Base-by-base conservation (phyloP, 2,797 vertebrate genomes). In the Molossus molossus region DNA sequence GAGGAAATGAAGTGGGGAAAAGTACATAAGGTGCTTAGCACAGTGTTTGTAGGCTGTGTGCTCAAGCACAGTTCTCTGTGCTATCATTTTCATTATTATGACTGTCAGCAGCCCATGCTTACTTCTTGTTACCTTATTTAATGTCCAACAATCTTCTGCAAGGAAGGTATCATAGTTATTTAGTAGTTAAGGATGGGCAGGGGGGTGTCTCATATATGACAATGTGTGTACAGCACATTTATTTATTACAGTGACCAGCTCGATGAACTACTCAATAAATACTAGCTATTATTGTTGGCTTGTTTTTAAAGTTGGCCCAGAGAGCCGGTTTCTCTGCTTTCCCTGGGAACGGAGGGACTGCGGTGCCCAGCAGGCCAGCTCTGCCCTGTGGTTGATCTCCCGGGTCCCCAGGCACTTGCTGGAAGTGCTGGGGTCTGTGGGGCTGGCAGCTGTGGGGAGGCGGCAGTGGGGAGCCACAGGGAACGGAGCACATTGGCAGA, bases 311-410 rank as follows among this genome's bases (percentile, higher is more conserved):
- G n/a, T 75, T 37, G 33, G 37, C 33, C 91, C 73, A 7, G n/a
- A 96, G 83, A 82, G 29, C 60, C 7, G 1, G 40, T 50, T 65
- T 76, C 69, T 88, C 81, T 89, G 77, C 25, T 90, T 72, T 91
- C 60, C 45, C 29, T 9, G 40, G 72, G 48, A 82, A 21, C 0
- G 2, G 53, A 70, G 45, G 40, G 50, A 29, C 73, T 6, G 2
- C 3, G 72, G 58, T 37, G 2, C 58, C 86, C 70, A 8, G 62
- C 25, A 93, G 82, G 53, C 50, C 55, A 84, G 53, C 77, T 91
- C 62, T 81, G 67, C 77, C 62, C 77, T 17, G 4, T 29, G 57
- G 50, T 37, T 25, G 12, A n/a, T 48, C 87, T 75, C 91, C 40
- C 9, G 12, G 53, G 55, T 17, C 6, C 69, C 57, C 57, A 20